Base-by-base conservation (phyloP, 2,113 vertebrate species). In the Salvelinus alpinus region DNA sequence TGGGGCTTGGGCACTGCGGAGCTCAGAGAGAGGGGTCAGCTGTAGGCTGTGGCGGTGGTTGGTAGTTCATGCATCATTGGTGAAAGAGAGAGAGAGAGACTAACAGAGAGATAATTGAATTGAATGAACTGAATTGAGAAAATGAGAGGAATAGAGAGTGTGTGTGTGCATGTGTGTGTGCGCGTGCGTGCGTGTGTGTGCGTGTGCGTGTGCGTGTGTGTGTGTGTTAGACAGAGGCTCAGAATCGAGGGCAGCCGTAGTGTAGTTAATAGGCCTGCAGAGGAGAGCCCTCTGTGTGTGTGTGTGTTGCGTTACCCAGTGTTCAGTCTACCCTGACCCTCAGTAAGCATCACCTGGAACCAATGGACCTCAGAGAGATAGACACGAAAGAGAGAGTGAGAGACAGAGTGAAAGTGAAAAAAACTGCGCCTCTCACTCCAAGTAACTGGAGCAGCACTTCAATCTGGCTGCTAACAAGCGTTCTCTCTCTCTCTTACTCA, bases 201-300 rank as follows among this genome's bases (percentile, higher is more conserved):
- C 3, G 13, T 11, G 38, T 11, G 1, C 2, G 38, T 11, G 8
- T 44, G 20, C 31, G 78, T 70, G 0, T 25, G 2, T 65, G 7
- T 24, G 29, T 31, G 29, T 31, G 65, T 68, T 18, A 20, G 71
- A 18, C 69, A 76, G 89, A 86, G 51, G 16, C 85, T 89, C 84
- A 88, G 86, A 90, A 88, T 86, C 85, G 87, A 83, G 84, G 85
- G 87, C 90, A 87, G 85, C 91, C 88, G 87, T 90, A 88, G 90
- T 88, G 89, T 79, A 88, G 87, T 84, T 92, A 91, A 92, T 91
- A 91, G 92, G 86, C 90, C 88, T 91, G 88, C 86, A 89, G 90
- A 87, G 72, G 72, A 86, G 86, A 88, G 80, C 83, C 80, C 83
- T 78, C 68, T 71, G 34, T 76, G 64, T 78, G 75, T 79, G 68